A percentile compares a stretch with the other conserved stretches of the same genome.
These are phyloP conservation scores for Drosophila kokeensis DNA, from an alignment of 2,888 invertebrate genomes.

Conservation along the genomic window DNA sequence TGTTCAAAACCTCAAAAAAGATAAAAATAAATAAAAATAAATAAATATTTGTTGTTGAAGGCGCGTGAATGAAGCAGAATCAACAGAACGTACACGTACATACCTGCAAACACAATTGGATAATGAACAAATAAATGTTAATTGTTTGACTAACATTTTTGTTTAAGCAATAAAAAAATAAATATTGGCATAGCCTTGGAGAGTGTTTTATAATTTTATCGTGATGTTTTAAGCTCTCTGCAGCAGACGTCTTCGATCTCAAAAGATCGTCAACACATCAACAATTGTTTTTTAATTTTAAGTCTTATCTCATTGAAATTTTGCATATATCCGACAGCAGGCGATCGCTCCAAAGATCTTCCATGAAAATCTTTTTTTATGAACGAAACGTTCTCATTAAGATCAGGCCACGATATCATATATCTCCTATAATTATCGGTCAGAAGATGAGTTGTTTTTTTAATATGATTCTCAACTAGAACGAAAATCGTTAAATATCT, in stretches of 20 bases:
- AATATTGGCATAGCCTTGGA: not conserved
- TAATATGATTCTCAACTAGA: too few species aligned
- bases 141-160: slow-evolving; percentile 57
- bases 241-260: not conserved
- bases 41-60: not conserved
- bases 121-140: slow-evolving; percentile 58
- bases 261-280: not conserved
- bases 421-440: not conserved
- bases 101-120: slow-evolving; percentile 65
- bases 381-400: not conserved
- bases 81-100: slow-evolving; percentile 51
- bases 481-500: not conserved
- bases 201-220: not conserved
- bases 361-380: not conserved
- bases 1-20: slow-evolving; percentile 4
- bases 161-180: not conserved
- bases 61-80: slow-evolving; percentile 27
- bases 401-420: not conserved
- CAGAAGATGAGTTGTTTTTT: not conserved
- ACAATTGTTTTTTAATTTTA: not conserved
- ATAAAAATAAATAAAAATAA: not conserved
- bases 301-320: not conserved
- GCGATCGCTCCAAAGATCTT: not conserved
- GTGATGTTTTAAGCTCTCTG: not conserved
- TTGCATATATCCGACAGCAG: not conserved